Base-by-base conservation (phyloP, 2,797 vertebrate species). In the Coccyzus lansbergi region DNA sequence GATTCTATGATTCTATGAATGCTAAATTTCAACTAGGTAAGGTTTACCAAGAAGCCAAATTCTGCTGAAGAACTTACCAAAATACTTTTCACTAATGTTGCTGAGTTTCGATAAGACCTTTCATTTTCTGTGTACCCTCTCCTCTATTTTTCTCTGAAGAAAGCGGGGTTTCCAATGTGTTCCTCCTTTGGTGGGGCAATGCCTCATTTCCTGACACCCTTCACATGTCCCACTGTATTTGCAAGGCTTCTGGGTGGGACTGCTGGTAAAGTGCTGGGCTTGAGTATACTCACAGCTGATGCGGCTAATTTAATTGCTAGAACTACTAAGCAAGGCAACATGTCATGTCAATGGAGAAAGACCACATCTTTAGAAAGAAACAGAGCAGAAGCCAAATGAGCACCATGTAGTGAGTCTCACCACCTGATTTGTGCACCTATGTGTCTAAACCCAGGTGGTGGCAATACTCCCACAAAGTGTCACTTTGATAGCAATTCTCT, bases 261-360 rank as follows among this genome's bases (percentile, higher is more conserved):
- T 75, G 60, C 14, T 64, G 13, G 52, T 68, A 60, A 55, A 88
- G 75, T 28, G 11, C 22, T 4, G 8, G 25, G 8, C 1, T 42
- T 60, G 11, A 38, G 49, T 6, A 8, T 71, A 19, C 10, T 52
- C 22, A 9, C 33, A 64, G 3, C 16, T 20, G 31, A 42, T 36
- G 34, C 34, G 18, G 26, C 44, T 71, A 17, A 67, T 49, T 74
- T 71, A 75, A 16, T 26, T 76, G 17, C 4, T 44, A 49, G 19
- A 86, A 86, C 68, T 34, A 79, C 10, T 29, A 59, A 55, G 10
- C 0, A 0, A 67, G 52, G 21, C 0, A 2, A n/a, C 10, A 14
- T 4, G 7, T 62, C 48, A 28, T 9, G 15, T 65, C 48, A 31
- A 6, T 55, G 48, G 29, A 55, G 25, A 36, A 22, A 5, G 28